Conservation (phyloP, 2,113 vertebrate species). For the Baryphthengus martii region DNA sequence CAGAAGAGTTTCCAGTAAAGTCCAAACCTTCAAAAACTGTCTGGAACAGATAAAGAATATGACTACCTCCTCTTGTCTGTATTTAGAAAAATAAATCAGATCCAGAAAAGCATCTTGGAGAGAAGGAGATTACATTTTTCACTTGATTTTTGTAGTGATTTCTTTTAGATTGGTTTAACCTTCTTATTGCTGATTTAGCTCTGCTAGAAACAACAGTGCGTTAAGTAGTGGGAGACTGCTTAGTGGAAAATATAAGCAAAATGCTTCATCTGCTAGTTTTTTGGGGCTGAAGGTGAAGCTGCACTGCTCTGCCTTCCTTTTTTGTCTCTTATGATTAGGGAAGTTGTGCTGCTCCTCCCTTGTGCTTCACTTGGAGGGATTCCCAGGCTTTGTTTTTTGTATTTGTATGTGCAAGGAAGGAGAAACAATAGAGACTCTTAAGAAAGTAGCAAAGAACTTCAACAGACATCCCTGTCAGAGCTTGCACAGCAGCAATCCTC, state of each 20-base stretch:
- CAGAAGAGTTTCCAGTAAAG: background rate
- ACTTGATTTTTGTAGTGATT: background rate
- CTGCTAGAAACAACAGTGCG: background rate
- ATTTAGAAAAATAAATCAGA: background rate
- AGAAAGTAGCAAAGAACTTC: constrained; percentile 10
- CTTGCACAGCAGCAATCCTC: background rate
- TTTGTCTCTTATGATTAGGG: background rate
- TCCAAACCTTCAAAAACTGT: background rate
- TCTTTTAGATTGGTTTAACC: background rate
- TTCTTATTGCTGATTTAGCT: background rate
- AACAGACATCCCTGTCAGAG: constrained; percentile 34
- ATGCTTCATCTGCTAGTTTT: background rate
- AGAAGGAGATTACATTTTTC: background rate
- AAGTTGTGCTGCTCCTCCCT: background rate
- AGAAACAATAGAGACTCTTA: background rate
- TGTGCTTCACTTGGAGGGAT: background rate
- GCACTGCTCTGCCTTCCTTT: background rate
- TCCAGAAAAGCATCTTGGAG: background rate
- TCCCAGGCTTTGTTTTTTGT: constrained; percentile 3
- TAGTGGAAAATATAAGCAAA: background rate
- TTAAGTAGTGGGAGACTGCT: background rate
- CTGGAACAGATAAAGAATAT: background rate
- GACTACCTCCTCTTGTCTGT: background rate
- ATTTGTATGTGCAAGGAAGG: background rate
- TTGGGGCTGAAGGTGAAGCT: background rate